A percentile compares a stretch with the other conserved stretches of the same genome.
These are phyloP conservation scores for Yponomeuta sedellus DNA, from an alignment of 2,888 invertebrate genomes.

Conservation along the genomic window DNA sequence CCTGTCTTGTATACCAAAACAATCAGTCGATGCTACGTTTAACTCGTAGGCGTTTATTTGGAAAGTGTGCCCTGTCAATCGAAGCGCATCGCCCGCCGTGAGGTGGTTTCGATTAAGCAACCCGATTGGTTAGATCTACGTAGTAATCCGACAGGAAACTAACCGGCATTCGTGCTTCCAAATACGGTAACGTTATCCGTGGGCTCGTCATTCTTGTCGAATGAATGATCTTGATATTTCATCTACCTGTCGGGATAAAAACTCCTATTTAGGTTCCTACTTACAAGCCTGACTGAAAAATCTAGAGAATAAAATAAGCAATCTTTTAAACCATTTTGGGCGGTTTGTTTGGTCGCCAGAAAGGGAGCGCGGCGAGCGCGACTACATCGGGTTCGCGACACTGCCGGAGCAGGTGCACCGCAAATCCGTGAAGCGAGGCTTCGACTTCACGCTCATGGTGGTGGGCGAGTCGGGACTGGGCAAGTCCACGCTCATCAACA, in stretches of 20 bases:
- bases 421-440: constrained; percentile 96
- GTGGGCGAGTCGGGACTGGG: constrained; percentile 96
- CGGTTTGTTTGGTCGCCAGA: constrained; percentile 37
- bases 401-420: constrained; percentile 97
- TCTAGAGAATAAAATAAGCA: too few relatives aligned
- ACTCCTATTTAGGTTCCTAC: not conserved
- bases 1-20: not conserved
- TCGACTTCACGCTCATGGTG: constrained; percentile 98
- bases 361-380: constrained; percentile 78
- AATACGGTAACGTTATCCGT: not conserved
- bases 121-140: not conserved
- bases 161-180: not conserved
- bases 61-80: constrained; percentile 12
- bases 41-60: not conserved
- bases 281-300: not conserved
- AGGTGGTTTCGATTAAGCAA: not conserved
- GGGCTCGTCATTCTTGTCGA: not conserved
- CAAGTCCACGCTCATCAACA: constrained; percentile 96
- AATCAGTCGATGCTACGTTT: not conserved
- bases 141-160: constrained; percentile 10
- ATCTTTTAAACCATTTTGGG: too few relatives aligned
- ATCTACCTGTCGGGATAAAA: not conserved
- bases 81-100: constrained; percentile 15
- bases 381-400: constrained; percentile 96
- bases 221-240: not conserved